These are phyloP conservation scores for Esox masquinongy DNA, from an alignment of 2,797 vertebrate genomes.

Conservation along the genomic window DNA sequence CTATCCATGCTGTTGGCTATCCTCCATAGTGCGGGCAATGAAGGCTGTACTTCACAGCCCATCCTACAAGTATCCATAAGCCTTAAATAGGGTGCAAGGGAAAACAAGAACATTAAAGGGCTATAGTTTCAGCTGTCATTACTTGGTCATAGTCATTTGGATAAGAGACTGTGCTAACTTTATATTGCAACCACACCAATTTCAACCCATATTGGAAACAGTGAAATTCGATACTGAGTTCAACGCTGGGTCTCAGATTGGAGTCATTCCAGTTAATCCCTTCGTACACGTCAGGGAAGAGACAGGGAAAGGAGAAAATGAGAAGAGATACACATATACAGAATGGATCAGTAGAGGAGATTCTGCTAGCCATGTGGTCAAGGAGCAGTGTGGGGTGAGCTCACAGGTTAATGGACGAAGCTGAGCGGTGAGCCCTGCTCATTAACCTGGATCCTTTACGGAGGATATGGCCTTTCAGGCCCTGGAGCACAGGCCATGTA, in stretches of 20 bases:
- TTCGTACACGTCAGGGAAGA: conserved; percentile 52
- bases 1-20: conserved; percentile 34
- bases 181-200: conserved; percentile 45
- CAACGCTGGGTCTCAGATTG: conserved; percentile 67
- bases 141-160: conserved; percentile 55
- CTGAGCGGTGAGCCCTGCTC: conserved; percentile 48
- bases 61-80: conserved; percentile 32
- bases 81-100: conserved; percentile 35
- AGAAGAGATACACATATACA: conserved; percentile 60
- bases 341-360: conserved; percentile 62
- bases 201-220: conserved; percentile 58
- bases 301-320: conserved; percentile 47
- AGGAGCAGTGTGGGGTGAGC: conserved; percentile 37
- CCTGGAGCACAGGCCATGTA: conserved; percentile 17
- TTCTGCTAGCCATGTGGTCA: conserved; percentile 42
- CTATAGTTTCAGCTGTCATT: conserved; percentile 46
- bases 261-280: conserved; percentile 70
- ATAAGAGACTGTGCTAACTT: conserved; percentile 53
- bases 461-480: conserved; percentile 27
- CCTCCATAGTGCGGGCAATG: conserved; percentile 47
- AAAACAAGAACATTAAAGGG: conserved; percentile 38
- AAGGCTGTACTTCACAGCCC: conserved; percentile 28
- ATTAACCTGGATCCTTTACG: conserved; percentile 58
- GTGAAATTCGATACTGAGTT: conserved; percentile 56
- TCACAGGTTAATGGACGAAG: conserved; percentile 65